Evolutionary conservation across 2,888 invertebrate genomes (phyloP), one percentile per base, ranked within the genome.

Genomic region (Brenthis daphne): DNA sequence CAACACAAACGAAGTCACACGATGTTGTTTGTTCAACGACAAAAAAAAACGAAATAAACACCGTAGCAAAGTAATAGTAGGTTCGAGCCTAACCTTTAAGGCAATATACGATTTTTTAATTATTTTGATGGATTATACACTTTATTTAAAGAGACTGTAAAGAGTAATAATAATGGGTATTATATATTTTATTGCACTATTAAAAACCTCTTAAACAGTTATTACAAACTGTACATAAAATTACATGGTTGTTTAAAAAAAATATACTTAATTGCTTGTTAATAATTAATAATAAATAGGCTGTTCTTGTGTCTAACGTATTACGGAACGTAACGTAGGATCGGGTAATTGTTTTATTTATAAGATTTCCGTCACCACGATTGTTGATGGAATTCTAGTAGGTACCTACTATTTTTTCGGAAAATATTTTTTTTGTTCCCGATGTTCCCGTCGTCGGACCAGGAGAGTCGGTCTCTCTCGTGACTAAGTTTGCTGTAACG

Each of bases 121-220:
- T 69, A 73, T 58, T 73, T 71, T 74, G 70, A 74, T 73, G 67
- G 64, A 74, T 73, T 65, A 73, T 61, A 29, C 55, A 37, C 54
- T 50, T 50, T 67, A 71, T 70, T 65, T 67, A 37, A 33, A 37
- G n/a, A 58, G 73, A 73, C 71, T 48, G 29, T 74, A 71, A 74
- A 73, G 55, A 57, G 54, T 58, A 65, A 56, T 67, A 67, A 53
- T 68, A 63, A 53, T 63, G 13, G 20, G 54, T 43, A 54, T 63
- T 63, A 33, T 20, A 53, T 43, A 11, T 63, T 68, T 68, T 70
- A 67, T 65, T 65, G 51, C 55, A 24, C 43, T 24, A 53, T 63
- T 63, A n/a, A 37, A 33, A 47, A 43, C 63, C 53, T 57, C 63
- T 65, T 68, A 63, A 65, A 47, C 56, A 48, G 60, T 67, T 50